A percentile compares a stretch with the other conserved stretches of the same genome.
Conservation (phyloP, 2,888 invertebrate genomes). For the Netelia fuscicornis region DNA sequence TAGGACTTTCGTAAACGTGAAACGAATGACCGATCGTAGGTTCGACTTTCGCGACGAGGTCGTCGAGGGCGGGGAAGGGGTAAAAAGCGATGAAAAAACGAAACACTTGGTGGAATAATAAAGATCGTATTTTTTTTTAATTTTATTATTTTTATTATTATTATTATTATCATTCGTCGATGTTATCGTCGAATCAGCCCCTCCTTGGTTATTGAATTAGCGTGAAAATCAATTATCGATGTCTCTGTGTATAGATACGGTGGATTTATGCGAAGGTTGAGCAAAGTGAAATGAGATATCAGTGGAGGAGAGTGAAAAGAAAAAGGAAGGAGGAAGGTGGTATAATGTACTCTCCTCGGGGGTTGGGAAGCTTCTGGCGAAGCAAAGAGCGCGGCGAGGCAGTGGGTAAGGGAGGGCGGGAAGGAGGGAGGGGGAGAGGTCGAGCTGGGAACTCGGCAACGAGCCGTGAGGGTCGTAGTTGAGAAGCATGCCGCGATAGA, state of each 20-base stretch:
- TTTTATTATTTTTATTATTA: neutral
- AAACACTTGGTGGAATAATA: neutral
- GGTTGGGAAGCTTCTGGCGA: conserved; percentile 26
- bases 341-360: conserved; percentile 33
- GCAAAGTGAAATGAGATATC: conserved; percentile 55
- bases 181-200: conserved; percentile 29
- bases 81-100: neutral
- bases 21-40: neutral
- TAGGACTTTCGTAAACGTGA: neutral
- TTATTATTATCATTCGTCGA: too few species aligned
- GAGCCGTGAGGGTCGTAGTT: conserved; percentile 42
- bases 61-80: too few species aligned
- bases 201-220: conserved; percentile 14
- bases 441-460: conserved; percentile 50
- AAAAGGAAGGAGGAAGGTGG: conserved; percentile 7
- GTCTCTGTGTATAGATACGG: neutral
- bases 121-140: too few species aligned
- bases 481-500: conserved; percentile 52
- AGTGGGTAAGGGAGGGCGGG: neutral
- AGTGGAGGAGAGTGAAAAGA: conserved; percentile 11
- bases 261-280: conserved; percentile 28
- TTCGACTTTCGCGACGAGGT: neutral
- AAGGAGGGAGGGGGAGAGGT: neutral
- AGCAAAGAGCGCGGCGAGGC: neutral
- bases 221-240: conserved; percentile 40